Percentiles rank a stretch among this genome's conserved stretches.
These are phyloP conservation scores for Amia ocellicauda DNA, from an alignment of 2,113 vertebrate genomes.

Conservation along the genomic window DNA sequence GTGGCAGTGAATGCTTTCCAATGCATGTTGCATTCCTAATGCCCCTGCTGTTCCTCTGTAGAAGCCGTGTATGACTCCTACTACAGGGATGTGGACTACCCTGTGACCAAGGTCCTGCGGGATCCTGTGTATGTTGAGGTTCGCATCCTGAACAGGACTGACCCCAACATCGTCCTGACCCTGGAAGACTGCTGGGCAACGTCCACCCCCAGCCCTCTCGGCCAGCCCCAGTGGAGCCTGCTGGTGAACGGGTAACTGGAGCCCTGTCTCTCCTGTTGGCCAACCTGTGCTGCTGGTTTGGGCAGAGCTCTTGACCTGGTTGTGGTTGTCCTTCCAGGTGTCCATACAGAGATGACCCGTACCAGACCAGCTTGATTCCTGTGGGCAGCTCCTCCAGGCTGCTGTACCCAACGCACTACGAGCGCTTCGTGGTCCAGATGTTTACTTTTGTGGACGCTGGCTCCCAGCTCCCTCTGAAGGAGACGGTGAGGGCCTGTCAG, in stretches of 20 bases:
- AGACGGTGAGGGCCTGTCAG: conserved; percentile 34
- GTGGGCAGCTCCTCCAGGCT: conserved; percentile 46
- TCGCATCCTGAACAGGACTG: conserved; percentile 55
- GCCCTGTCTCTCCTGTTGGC: neutral
- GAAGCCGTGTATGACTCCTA: conserved; percentile 38
- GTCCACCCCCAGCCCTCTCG: conserved; percentile 28
- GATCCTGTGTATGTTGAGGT: conserved; percentile 65
- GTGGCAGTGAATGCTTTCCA: conserved; percentile 52
- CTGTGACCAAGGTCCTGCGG: conserved; percentile 53
- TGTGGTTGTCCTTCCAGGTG: conserved; percentile 42
- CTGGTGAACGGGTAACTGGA: conserved; percentile 50
- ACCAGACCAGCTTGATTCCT: conserved; percentile 47
- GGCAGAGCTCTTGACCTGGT: neutral
- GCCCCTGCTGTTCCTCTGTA: neutral
- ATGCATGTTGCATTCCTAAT: conserved; percentile 15
- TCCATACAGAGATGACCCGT: conserved; percentile 55
- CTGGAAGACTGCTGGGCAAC: conserved; percentile 68
- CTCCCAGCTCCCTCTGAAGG: conserved; percentile 3
- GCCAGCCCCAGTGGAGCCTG: conserved; percentile 63
- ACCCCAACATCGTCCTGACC: conserved; percentile 58
- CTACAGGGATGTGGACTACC: conserved; percentile 41
- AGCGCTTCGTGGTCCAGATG: conserved; percentile 59
- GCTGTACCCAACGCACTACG: conserved; percentile 50
- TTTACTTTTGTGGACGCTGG: conserved; percentile 53
- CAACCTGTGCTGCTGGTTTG: neutral